phyloP scores from a whole-genome alignment of 64 coral and sea anemone genomes.

The Anthopleura sola region DNA sequence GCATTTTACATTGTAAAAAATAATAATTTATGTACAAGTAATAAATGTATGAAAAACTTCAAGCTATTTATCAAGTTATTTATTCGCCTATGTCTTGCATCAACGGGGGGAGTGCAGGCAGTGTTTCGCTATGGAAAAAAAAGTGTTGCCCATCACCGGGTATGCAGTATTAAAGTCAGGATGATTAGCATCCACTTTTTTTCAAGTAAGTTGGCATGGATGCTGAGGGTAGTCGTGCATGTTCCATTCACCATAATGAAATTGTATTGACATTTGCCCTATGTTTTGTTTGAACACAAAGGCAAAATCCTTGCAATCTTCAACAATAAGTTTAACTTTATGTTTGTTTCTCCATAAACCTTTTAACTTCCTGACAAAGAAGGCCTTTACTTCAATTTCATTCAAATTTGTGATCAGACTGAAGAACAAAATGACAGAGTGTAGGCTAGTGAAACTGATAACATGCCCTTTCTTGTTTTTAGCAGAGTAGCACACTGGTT shows the following conservation, averaged over 20 bases:
- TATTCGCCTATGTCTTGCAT: no score
- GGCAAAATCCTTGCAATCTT: slow-evolving; percentile 28
- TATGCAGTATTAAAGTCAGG: no score
- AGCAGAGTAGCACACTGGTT: not conserved
- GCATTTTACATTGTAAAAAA: no score
- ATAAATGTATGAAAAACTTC: no score
- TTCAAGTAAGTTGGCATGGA: slow-evolving; percentile 27
- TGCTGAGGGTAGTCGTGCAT: slow-evolving; percentile 29
- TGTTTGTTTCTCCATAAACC: not conserved
- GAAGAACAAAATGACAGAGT: not conserved
- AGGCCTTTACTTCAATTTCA: not conserved
- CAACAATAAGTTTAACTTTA: slow-evolving; percentile 1
- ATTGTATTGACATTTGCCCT: slow-evolving; percentile 14
- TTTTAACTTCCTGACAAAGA: not conserved
- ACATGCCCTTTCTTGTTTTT: not conserved
- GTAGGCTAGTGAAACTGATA: not conserved
- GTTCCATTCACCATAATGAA: slow-evolving; percentile 50
- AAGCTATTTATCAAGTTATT: no score
- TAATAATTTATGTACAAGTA: no score
- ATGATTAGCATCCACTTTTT: not conserved
- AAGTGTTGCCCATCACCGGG: no score
- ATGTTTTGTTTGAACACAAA: slow-evolving; percentile 20
- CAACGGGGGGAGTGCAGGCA: no score
- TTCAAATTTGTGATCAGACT: not conserved
- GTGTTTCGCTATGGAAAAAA: no score